phyloP scores from a whole-genome alignment of 2,797 vertebrate species.

The Scolopax bukidnonensis region DNA sequence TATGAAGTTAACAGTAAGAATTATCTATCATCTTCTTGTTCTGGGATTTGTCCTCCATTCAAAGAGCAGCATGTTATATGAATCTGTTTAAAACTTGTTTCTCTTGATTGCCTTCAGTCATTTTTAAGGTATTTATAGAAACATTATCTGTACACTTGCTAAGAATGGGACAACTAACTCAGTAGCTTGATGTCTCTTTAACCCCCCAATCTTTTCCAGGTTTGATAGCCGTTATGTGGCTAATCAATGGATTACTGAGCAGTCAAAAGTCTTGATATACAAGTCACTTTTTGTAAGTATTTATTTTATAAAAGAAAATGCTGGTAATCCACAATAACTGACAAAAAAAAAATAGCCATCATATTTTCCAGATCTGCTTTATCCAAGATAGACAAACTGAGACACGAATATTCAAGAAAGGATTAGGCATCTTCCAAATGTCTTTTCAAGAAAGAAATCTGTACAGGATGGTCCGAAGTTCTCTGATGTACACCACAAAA shows the following conservation, averaged over 20 bases:
- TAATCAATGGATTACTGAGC: not conserved
- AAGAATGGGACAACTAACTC: not conserved
- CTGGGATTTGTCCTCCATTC: not conserved
- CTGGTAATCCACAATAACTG: not conserved
- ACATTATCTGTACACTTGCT: not conserved
- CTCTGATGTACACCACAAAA: not conserved
- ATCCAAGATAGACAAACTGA: not conserved
- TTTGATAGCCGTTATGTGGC: not conserved
- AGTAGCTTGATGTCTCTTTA: not conserved
- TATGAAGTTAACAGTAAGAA: not conserved
- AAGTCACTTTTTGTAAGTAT: not conserved
- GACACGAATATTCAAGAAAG: not conserved
- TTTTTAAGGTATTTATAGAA: not conserved
- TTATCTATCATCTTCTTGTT: not conserved
- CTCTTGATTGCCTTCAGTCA: not conserved
- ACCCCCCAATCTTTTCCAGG: not conserved
- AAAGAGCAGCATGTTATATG: not conserved
- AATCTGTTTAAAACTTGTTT: not conserved
- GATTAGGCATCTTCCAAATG: not conserved
- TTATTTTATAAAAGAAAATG: not conserved
- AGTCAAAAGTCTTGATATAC: not conserved
- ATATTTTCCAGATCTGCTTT: not conserved
- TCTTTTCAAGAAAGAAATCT: not conserved
- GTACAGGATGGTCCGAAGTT: not conserved
- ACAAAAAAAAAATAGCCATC: not conserved